Percentiles rank a stretch among this genome's conserved stretches.
These are phyloP conservation scores for Neolamprologus longior DNA, from an alignment of 2,113 vertebrate species.

Conservation along the genomic window DNA sequence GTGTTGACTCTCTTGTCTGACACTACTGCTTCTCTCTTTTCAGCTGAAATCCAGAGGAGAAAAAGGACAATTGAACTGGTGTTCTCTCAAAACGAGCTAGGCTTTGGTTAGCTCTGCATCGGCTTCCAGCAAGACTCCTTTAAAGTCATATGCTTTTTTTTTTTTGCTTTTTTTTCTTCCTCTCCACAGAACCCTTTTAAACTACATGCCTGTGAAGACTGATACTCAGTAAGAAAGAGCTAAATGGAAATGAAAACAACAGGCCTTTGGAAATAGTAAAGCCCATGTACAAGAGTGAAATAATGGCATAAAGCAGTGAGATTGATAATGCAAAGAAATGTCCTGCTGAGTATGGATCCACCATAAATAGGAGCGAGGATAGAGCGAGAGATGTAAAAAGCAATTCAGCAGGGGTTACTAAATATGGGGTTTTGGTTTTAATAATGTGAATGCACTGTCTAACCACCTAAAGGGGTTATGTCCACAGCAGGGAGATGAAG, in stretches of 20 bases:
- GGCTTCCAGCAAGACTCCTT: conserved; percentile 16
- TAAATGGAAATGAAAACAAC: conserved; percentile 33
- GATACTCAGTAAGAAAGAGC: conserved; percentile 4
- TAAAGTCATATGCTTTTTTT: neutral
- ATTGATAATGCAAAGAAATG: conserved; percentile 25
- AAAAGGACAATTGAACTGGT: neutral
- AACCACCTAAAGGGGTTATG: conserved; percentile 33
- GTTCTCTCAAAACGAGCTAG: neutral
- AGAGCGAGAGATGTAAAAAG: neutral
- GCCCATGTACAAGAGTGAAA: neutral
- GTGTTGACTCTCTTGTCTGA: neutral
- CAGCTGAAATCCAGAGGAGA: neutral
- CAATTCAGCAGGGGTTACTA: neutral
- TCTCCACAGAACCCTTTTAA: conserved; percentile 17
- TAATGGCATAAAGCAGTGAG: neutral
- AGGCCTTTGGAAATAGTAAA: neutral
- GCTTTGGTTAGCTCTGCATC: conserved; percentile 3
- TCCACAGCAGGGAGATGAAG: conserved; percentile 7
- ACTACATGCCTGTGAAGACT: neutral
- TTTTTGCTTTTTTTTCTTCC: neutral
- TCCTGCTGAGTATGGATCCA: conserved; percentile 27
- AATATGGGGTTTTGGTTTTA: conserved; percentile 31
- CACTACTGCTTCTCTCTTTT: neutral
- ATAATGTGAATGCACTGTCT: conserved; percentile 42
- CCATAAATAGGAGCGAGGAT: neutral